Percentiles rank a stretch among this genome's conserved stretches.
Conservation (phyloP, 1,140 invertebrate genomes). For the Lepidostoma basale region DNA sequence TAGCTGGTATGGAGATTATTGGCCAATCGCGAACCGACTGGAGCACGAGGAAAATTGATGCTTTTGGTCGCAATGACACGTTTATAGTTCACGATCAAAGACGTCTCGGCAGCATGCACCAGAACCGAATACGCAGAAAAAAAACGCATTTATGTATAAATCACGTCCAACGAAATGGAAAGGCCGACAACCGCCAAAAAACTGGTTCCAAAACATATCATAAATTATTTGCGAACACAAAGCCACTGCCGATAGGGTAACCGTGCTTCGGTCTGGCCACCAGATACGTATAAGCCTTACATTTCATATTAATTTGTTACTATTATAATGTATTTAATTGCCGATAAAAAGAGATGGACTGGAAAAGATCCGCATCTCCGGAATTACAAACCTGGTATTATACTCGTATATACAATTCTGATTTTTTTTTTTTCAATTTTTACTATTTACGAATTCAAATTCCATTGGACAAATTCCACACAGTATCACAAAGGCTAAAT, state of each 20-base stretch:
- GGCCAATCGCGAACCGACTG: background rate
- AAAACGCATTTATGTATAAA: constrained; percentile 14
- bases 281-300: background rate
- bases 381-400: background rate
- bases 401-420: background rate
- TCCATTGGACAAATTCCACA: no score
- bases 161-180: constrained; percentile 12
- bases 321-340: background rate
- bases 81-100: constrained; percentile 15
- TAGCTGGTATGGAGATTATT: no score
- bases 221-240: constrained; percentile 10
- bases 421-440: background rate
- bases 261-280: background rate
- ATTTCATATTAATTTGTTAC: background rate
- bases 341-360: background rate
- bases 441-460: background rate
- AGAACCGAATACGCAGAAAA: constrained; percentile 10
- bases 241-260: background rate
- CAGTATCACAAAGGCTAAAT: no score
- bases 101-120: background rate
- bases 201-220: constrained; percentile 15
- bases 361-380: background rate
- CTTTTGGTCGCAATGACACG: background rate
- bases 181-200: constrained; percentile 15
- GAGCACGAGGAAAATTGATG: background rate